Evolutionary conservation across 1,140 invertebrate species (phyloP).

Genomic region (Bathynomus jamesi): DNA sequence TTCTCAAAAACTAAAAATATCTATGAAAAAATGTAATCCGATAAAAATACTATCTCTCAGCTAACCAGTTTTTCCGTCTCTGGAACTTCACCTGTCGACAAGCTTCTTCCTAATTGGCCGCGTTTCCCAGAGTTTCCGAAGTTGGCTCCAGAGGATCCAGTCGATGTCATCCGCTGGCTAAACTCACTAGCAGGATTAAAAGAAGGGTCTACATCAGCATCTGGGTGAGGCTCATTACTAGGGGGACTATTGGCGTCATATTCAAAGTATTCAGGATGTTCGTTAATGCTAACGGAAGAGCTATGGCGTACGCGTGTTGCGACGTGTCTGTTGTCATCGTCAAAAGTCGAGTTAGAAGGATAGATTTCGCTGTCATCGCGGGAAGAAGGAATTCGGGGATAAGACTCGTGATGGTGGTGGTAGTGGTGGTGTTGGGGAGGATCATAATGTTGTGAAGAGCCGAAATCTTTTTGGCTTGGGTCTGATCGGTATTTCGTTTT

Average conservation of each 20-base stretch:
- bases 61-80: slow-evolving; percentile 72
- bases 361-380: background rate
- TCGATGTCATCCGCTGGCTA: slow-evolving; percentile 36
- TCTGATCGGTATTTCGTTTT: background rate
- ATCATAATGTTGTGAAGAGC: slow-evolving; percentile 15
- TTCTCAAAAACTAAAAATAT: too few species aligned
- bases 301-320: slow-evolving; percentile 32
- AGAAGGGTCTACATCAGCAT: slow-evolving; percentile 40
- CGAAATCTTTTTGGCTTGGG: slow-evolving; percentile 3
- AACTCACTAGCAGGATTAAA: slow-evolving; percentile 41
- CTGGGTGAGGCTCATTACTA: slow-evolving; percentile 38
- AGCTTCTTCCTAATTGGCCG: slow-evolving; percentile 66
- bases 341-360: background rate
- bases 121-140: slow-evolving; percentile 43
- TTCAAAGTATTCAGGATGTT: slow-evolving; percentile 44
- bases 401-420: slow-evolving; percentile 26
- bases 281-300: slow-evolving; percentile 44
- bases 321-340: background rate
- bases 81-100: slow-evolving; percentile 69
- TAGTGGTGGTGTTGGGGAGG: slow-evolving; percentile 27
- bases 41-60: slow-evolving; percentile 1
- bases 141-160: slow-evolving; percentile 39
- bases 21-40: too few species aligned
- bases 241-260: slow-evolving; percentile 41
- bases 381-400: slow-evolving; percentile 17